A percentile compares a stretch with the other conserved stretches of the same genome.
These are phyloP conservation scores for Eupithecia vulgata DNA, from an alignment of 2,888 invertebrate species.

Conservation along the genomic window DNA sequence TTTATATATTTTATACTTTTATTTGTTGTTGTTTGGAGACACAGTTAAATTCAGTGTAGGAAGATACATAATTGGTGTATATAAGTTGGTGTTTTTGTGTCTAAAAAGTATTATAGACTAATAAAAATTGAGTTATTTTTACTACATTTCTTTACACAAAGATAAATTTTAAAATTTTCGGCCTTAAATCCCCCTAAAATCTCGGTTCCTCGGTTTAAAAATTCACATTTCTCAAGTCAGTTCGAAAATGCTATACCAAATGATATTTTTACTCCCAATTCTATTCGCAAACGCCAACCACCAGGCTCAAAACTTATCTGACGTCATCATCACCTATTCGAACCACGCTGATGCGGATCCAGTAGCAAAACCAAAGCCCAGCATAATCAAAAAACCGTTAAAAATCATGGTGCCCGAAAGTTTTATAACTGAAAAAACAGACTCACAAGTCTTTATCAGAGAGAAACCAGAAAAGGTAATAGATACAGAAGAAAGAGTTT, in stretches of 20 bases:
- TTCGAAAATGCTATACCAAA: constrained; percentile 33
- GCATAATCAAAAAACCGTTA: neutral
- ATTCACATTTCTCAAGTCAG: neutral
- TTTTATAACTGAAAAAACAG: neutral
- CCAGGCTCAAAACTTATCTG: constrained; percentile 49
- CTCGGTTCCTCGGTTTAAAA: neutral
- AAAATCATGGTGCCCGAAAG: constrained; percentile 15
- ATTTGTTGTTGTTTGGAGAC: too few species aligned
- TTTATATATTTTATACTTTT: too few species aligned
- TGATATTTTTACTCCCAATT: constrained; percentile 32
- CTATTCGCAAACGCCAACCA: constrained; percentile 37
- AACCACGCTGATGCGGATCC: constrained; percentile 55
- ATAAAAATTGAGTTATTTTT: too few species aligned
- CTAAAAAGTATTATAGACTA: too few species aligned
- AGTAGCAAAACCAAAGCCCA: constrained; percentile 10
- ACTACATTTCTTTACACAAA: neutral
- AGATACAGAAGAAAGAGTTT: constrained; percentile 4
- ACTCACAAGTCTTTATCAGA: neutral
- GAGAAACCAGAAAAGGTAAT: neutral
- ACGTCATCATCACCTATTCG: constrained; percentile 55
- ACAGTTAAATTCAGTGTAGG: too few species aligned
- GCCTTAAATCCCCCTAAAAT: neutral
- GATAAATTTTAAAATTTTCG: neutral
- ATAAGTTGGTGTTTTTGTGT: too few species aligned
- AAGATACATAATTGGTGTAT: too few species aligned